These are phyloP conservation scores for Drosophila subquinaria DNA, from an alignment of 2,888 invertebrate species.

Conservation along the genomic window DNA sequence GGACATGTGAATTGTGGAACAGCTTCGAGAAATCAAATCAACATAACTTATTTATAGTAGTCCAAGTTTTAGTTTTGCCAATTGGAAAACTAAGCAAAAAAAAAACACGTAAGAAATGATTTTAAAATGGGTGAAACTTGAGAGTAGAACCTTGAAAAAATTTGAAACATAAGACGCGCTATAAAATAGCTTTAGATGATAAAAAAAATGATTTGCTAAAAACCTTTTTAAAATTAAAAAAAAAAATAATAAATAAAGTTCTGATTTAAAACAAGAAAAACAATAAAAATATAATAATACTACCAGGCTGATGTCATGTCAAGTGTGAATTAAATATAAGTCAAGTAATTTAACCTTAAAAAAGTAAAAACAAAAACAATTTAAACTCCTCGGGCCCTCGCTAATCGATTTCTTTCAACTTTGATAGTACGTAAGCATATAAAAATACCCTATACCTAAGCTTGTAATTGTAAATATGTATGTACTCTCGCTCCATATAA, in stretches of 20 bases:
- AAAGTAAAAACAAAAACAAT: slow-evolving; percentile 7
- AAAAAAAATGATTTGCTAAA: slow-evolving; percentile 47
- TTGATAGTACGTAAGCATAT: slow-evolving; percentile 31
- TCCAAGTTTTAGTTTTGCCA: slow-evolving; percentile 58
- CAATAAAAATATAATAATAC: slow-evolving; percentile 6
- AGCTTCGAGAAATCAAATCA: slow-evolving; percentile 22
- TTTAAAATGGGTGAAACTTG: slow-evolving; percentile 46
- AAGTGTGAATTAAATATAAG: slow-evolving; percentile 47
- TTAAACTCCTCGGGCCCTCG: slow-evolving; percentile 53
- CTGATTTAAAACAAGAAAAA: slow-evolving; percentile 14
- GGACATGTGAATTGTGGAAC: slow-evolving; percentile 10
- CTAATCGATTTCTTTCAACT: slow-evolving; percentile 37
- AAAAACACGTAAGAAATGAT: slow-evolving; percentile 28
- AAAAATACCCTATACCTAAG: slow-evolving; percentile 40
- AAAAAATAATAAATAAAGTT: slow-evolving; percentile 6
- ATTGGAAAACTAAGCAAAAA: slow-evolving; percentile 23
- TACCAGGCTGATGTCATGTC: slow-evolving; percentile 46
- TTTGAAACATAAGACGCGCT: slow-evolving; percentile 58
- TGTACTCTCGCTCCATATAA: slow-evolving; percentile 46
- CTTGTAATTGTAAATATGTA: slow-evolving; percentile 55
- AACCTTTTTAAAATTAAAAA: slow-evolving; percentile 21
- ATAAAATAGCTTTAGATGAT: slow-evolving; percentile 68
- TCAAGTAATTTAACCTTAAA: slow-evolving; percentile 38
- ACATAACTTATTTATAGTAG: slow-evolving; percentile 48
- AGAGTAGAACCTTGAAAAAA: slow-evolving; percentile 18